A percentile compares a stretch with the other conserved stretches of the same genome.
Conservation (phyloP, 2,797 vertebrate species). For the Linurgus olivaceus region DNA sequence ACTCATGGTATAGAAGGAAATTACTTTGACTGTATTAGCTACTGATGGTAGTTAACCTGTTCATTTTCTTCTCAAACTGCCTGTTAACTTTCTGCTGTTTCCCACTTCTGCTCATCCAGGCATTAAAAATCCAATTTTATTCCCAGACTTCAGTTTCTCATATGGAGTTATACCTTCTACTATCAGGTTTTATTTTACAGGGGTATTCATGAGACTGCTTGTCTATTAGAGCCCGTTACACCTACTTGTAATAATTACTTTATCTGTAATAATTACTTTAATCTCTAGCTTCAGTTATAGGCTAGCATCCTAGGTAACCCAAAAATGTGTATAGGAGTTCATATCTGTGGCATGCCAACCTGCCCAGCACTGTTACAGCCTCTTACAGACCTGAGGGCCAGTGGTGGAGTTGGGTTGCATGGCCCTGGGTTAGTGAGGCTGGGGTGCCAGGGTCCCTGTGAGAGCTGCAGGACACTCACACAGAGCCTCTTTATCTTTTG, state of each 20-base stretch:
- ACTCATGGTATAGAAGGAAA: neutral
- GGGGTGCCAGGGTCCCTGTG: neutral
- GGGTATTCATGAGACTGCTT: neutral
- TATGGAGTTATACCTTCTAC: neutral
- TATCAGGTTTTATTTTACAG: neutral
- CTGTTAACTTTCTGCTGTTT: neutral
- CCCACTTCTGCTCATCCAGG: neutral
- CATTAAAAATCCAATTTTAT: neutral
- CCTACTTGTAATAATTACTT: neutral
- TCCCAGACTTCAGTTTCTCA: neutral
- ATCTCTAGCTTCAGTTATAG: neutral
- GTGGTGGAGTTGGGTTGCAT: neutral
- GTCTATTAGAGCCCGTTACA: neutral
- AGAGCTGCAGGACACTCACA: neutral
- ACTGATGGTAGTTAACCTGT: neutral
- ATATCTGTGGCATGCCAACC: neutral
- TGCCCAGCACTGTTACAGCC: neutral
- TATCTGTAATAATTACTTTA: neutral
- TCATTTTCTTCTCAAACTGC: neutral
- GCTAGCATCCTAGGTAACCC: neutral
- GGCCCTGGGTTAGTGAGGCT: rapidly evolving
- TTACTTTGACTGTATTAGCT: neutral
- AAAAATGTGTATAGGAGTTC: neutral
- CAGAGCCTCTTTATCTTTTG: neutral
- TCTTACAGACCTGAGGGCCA: neutral